phyloP scores from a whole-genome alignment of 2,113 vertebrate genomes.

The Catharus minimus region DNA sequence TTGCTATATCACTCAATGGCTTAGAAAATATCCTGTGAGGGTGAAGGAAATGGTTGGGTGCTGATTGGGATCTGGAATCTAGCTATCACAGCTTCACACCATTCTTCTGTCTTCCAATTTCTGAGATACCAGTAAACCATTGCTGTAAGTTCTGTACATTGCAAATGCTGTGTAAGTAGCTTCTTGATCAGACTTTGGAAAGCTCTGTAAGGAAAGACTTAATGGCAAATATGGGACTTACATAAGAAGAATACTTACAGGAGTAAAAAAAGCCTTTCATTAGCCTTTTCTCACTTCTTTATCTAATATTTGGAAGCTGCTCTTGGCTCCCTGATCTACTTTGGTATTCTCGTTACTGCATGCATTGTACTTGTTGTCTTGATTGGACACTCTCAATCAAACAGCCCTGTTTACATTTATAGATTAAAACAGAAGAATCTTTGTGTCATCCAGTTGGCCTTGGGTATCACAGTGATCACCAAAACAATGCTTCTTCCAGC shows the following conservation, averaged over 20 bases:
- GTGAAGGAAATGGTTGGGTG: background rate
- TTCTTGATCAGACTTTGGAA: background rate
- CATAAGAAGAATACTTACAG: background rate
- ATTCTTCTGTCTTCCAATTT: background rate
- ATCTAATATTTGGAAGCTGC: background rate
- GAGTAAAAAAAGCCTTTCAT: background rate
- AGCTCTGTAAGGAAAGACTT: background rate
- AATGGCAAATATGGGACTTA: background rate
- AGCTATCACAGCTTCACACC: background rate
- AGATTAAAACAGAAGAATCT: background rate
- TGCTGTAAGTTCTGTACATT: background rate
- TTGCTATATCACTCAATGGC: background rate
- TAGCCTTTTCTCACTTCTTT: background rate
- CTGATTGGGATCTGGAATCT: background rate
- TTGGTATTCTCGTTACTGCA: background rate
- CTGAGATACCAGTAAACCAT: background rate
- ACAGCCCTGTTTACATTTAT: background rate
- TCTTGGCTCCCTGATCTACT: background rate
- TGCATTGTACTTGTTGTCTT: background rate
- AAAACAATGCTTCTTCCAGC: background rate
- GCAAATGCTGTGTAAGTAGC: background rate
- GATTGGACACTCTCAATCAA: background rate
- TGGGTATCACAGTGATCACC: background rate
- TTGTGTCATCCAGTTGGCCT: background rate
- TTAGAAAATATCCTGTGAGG: background rate